Conservation (phyloP, 2,888 invertebrate species). For the Julus scandinavius region DNA sequence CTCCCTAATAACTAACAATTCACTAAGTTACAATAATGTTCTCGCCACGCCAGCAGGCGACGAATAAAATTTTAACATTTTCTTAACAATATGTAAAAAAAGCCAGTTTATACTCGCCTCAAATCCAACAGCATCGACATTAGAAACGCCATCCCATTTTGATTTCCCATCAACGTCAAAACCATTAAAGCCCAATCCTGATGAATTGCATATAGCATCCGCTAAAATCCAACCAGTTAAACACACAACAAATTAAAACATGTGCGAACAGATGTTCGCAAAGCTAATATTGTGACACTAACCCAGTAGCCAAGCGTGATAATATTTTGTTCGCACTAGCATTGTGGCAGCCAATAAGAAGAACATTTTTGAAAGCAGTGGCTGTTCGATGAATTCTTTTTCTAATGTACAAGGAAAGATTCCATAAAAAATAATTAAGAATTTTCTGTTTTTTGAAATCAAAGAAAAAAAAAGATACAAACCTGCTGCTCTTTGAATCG, state of each 20-base stretch:
- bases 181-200: slow-evolving; percentile 89
- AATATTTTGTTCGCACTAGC: slow-evolving; percentile 89
- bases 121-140: slow-evolving; percentile 87
- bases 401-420: slow-evolving; percentile 67
- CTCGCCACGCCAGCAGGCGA: no score
- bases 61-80: no score
- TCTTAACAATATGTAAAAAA: slow-evolving; percentile 46
- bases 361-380: slow-evolving; percentile 75
- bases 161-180: slow-evolving; percentile 79
- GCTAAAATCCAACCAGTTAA: slow-evolving; percentile 67
- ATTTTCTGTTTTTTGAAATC: not conserved
- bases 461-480: slow-evolving; percentile 50
- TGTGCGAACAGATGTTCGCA: not conserved
- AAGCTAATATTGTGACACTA: slow-evolving; percentile 56
- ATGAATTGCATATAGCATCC: slow-evolving; percentile 94
- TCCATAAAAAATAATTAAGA: not conserved
- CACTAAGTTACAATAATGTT: no score
- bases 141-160: slow-evolving; percentile 93
- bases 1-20: no score
- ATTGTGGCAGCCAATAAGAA: slow-evolving; percentile 81
- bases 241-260: not conserved
- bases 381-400: slow-evolving; percentile 73
- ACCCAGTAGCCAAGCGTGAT: slow-evolving; percentile 92
- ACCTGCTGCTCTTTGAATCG: slow-evolving; percentile 78
- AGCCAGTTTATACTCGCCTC: slow-evolving; percentile 71